phyloP scores from a whole-genome alignment of 2,113 vertebrate genomes.

The Hiodon alosoides region DNA sequence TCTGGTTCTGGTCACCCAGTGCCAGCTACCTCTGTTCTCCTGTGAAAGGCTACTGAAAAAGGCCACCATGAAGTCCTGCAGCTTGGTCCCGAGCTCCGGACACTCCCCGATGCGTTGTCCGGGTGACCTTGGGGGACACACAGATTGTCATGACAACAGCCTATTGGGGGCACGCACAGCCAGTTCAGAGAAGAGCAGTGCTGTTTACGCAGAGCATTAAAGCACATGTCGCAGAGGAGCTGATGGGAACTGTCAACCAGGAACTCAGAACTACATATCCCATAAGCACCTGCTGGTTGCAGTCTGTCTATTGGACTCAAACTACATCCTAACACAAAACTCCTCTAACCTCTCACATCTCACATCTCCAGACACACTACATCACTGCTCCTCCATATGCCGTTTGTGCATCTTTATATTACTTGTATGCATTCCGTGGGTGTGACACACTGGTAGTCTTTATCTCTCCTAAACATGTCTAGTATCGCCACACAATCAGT shows the following conservation, averaged over 20 bases:
- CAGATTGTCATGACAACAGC: conserved; percentile 6
- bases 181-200: background rate
- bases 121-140: conserved; percentile 53
- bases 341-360: background rate
- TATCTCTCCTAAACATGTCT: background rate
- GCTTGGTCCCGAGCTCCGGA: conserved; percentile 74
- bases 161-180: background rate
- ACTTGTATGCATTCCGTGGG: too few relatives aligned
- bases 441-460: too few relatives aligned
- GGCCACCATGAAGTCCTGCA: conserved; percentile 74
- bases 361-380: background rate
- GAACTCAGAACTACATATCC: background rate
- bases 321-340: background rate
- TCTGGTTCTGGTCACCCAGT: too few relatives aligned
- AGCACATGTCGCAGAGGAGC: background rate
- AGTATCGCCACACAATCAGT: background rate
- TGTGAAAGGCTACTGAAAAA: conserved; percentile 72
- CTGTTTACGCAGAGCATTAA: background rate
- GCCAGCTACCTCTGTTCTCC: conserved; percentile 68
- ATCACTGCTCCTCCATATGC: background rate
- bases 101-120: conserved; percentile 72
- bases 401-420: too few relatives aligned
- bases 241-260: background rate
- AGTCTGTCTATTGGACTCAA: background rate
- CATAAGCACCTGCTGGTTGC: background rate